Evolutionary conservation across 1,140 invertebrate genomes (phyloP).

Genomic region (Hydropsyche tenuis): DNA sequence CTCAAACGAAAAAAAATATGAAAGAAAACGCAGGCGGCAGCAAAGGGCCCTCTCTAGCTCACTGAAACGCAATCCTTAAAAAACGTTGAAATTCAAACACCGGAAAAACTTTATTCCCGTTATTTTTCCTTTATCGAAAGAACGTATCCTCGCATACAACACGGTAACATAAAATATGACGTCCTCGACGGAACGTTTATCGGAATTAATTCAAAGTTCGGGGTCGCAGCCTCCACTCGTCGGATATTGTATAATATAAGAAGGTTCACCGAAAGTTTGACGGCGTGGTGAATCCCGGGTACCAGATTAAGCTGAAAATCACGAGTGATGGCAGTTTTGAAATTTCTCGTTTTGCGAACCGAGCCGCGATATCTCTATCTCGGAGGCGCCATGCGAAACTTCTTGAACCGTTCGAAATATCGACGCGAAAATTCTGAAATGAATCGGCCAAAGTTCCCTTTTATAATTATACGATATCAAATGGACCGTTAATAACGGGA

Average conservation of each 20-base stretch:
- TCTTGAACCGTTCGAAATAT: neutral
- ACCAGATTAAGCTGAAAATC: slow-evolving; percentile 28
- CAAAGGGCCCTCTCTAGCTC: too few species aligned
- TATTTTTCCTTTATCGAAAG: too few species aligned
- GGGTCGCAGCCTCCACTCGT: neutral
- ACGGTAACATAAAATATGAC: slow-evolving; percentile 2
- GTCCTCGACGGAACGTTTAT: slow-evolving; percentile 6
- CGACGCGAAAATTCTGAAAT: neutral
- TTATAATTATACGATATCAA: neutral
- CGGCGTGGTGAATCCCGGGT: slow-evolving; percentile 11
- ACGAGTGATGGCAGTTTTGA: slow-evolving; percentile 20
- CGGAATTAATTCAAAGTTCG: slow-evolving; percentile 18
- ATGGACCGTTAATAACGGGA: neutral
- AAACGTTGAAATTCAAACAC: too few species aligned
- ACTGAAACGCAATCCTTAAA: too few species aligned
- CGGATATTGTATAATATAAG: neutral
- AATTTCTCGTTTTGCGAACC: slow-evolving; percentile 7
- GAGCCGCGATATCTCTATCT: neutral
- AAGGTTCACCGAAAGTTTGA: slow-evolving; percentile 25
- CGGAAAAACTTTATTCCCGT: too few species aligned
- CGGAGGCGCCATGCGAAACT: neutral
- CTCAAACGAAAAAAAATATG: too few species aligned
- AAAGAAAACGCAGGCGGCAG: too few species aligned
- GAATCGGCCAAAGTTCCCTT: neutral
- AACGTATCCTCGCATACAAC: too few species aligned